Conservation (phyloP, 2,113 vertebrate species). For the Pluvialis apricaria region DNA sequence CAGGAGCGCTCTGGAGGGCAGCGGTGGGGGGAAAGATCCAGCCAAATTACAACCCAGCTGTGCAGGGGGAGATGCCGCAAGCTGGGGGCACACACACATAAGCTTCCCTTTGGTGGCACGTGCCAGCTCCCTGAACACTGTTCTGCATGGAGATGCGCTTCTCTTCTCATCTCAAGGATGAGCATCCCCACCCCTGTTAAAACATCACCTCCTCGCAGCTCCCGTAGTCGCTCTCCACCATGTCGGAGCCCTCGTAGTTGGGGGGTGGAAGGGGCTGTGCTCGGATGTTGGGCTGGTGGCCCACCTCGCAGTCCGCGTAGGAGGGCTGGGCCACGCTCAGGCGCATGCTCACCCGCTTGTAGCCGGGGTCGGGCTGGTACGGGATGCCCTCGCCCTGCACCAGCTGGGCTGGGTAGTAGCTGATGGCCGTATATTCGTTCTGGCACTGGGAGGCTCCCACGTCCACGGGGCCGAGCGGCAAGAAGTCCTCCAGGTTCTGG, state of each 20-base stretch:
- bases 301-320: slow-evolving; percentile 78
- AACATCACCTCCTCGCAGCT: slow-evolving; percentile 99
- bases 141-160: neutral
- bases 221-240: slow-evolving; percentile 94
- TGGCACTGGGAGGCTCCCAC: slow-evolving; percentile 81
- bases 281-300: slow-evolving; percentile 53
- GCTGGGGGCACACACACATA: neutral
- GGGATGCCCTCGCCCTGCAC: slow-evolving; percentile 75
- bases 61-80: neutral
- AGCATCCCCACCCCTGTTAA: slow-evolving; percentile 17
- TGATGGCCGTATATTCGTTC: slow-evolving; percentile 92
- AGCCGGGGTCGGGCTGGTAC: slow-evolving; percentile 72
- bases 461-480: slow-evolving; percentile 78
- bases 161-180: neutral
- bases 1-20: neutral
- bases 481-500: slow-evolving; percentile 92
- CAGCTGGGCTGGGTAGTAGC: slow-evolving; percentile 88
- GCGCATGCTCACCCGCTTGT: slow-evolving; percentile 88
- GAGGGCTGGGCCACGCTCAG: slow-evolving; percentile 92
- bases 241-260: slow-evolving; percentile 82
- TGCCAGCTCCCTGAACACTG: neutral
- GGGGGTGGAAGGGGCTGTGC: slow-evolving; percentile 56
- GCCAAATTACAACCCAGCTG: neutral
- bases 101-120: neutral
- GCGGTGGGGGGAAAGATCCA: neutral